A percentile compares a stretch with the other conserved stretches of the same genome.
Conservation (phyloP, 1,140 invertebrate genomes). For the Sinonovacula constricta region DNA sequence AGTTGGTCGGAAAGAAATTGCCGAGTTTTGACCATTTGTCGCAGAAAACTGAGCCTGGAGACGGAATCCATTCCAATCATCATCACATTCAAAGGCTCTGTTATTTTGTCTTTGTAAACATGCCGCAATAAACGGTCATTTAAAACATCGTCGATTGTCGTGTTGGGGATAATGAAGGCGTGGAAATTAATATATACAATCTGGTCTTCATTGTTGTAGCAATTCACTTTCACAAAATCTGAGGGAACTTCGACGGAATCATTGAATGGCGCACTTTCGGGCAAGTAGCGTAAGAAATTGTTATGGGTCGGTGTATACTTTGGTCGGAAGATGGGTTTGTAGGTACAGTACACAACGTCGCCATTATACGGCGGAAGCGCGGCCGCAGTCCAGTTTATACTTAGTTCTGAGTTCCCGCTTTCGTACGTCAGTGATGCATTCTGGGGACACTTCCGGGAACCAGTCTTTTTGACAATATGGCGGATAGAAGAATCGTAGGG, state of each 20-base stretch:
- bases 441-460: slow-evolving; percentile 78
- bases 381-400: slow-evolving; percentile 61
- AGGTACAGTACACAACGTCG: slow-evolving; percentile 69
- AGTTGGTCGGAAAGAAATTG: slow-evolving; percentile 79
- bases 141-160: slow-evolving; percentile 2
- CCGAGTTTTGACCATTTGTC: slow-evolving; percentile 88
- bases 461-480: slow-evolving; percentile 34
- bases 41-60: slow-evolving; percentile 90
- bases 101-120: slow-evolving; percentile 51
- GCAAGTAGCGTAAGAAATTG: slow-evolving; percentile 52
- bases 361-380: slow-evolving; percentile 56
- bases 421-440: slow-evolving; percentile 75
- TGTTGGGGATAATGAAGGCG: slow-evolving; percentile 76
- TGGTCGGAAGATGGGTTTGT: slow-evolving; percentile 68
- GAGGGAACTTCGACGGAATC: slow-evolving; percentile 47
- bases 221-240: slow-evolving; percentile 73
- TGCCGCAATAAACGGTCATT: slow-evolving; percentile 69
- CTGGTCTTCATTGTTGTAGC: slow-evolving; percentile 61
- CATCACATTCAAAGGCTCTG: slow-evolving; percentile 81
- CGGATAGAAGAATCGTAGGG: slow-evolving; percentile 35
- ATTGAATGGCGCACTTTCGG: slow-evolving; percentile 47
- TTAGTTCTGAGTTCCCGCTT: slow-evolving; percentile 58
- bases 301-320: slow-evolving; percentile 34
- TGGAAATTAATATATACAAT: slow-evolving; percentile 79
- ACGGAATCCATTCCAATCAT: slow-evolving; percentile 92